Evolutionary conservation across 92 coral and sea anemone genomes (phyloP).

Genomic region (Epizoanthus rinbou): DNA sequence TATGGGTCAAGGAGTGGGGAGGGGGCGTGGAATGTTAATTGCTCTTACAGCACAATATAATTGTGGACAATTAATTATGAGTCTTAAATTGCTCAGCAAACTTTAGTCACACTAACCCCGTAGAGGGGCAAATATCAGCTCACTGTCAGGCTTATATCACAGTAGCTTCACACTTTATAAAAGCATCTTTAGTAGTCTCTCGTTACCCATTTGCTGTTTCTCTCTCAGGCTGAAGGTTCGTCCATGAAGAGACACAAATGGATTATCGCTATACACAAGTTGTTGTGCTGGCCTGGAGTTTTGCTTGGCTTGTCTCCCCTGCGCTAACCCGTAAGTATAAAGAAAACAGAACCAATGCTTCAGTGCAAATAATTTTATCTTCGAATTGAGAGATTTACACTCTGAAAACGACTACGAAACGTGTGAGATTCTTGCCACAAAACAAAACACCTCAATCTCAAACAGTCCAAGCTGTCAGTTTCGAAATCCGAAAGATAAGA

Average conservation of each 20-base stretch:
- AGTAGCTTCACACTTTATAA: conserved; percentile 29
- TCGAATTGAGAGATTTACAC: neutral
- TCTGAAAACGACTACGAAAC: neutral
- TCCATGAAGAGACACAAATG: conserved; percentile 43
- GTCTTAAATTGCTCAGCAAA: conserved; percentile 75
- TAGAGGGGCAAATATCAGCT: conserved; percentile 28
- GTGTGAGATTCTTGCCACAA: neutral
- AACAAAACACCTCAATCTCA: neutral
- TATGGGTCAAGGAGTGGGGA: conserved; percentile 42
- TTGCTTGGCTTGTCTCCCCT: conserved; percentile 14
- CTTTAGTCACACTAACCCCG: conserved; percentile 20
- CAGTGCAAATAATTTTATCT: neutral
- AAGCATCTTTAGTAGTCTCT: neutral
- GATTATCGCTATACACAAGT: conserved; percentile 22
- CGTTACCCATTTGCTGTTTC: conserved; percentile 8
- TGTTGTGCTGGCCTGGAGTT: conserved; percentile 26
- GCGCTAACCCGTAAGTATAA: conserved; percentile 6
- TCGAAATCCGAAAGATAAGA: neutral
- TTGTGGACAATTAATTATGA: conserved; percentile 90
- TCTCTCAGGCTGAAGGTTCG: conserved; percentile 28
- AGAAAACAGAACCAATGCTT: neutral
- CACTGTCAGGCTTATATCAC: conserved; percentile 27
- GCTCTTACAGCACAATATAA: conserved; percentile 82
- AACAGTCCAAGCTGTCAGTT: neutral
- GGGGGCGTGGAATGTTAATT: conserved; percentile 96